These are phyloP conservation scores for Papio anubis DNA, from an alignment of 2,113 vertebrate genomes.

Conservation along the genomic window DNA sequence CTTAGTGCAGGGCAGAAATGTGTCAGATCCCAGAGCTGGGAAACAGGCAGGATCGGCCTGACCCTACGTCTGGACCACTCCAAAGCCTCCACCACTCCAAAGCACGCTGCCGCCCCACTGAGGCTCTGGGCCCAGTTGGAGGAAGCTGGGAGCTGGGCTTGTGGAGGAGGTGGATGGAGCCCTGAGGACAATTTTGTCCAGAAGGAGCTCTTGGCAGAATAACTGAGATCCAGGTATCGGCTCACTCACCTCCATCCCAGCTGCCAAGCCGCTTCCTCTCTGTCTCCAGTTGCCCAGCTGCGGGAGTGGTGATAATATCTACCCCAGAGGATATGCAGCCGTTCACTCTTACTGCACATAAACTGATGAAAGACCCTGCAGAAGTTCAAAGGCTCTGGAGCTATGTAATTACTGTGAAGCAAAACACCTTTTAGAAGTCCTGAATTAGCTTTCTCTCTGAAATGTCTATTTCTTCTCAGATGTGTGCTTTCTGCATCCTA, in stretches of 20 bases:
- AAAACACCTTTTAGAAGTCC: neutral
- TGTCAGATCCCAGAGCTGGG: too few relatives aligned
- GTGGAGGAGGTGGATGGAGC: accelerated
- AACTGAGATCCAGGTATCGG: accelerated
- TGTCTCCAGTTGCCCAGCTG: neutral
- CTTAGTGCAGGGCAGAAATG: accelerated
- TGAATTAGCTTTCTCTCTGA: constrained; percentile 2
- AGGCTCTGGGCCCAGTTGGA: accelerated
- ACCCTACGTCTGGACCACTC: accelerated
- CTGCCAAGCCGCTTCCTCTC: neutral
- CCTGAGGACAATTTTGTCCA: accelerated
- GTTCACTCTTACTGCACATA: neutral
- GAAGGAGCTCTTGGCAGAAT: neutral
- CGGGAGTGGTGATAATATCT: neutral
- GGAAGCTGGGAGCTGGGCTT: too few relatives aligned
- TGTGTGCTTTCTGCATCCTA: neutral
- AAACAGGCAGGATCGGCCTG: neutral
- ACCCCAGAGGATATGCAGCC: neutral
- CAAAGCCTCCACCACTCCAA: too few relatives aligned
- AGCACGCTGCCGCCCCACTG: accelerated
- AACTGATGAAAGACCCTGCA: neutral
- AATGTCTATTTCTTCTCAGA: constrained; percentile 26
- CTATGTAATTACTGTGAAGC: constrained; percentile 14
- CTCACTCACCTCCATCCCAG: neutral
- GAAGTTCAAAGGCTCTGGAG: constrained; percentile 23